A percentile compares a stretch with the other conserved stretches of the same genome.
These are phyloP conservation scores for Stylophora pistillata DNA, from an alignment of 64 coral and sea anemone species.

Conservation along the genomic window DNA sequence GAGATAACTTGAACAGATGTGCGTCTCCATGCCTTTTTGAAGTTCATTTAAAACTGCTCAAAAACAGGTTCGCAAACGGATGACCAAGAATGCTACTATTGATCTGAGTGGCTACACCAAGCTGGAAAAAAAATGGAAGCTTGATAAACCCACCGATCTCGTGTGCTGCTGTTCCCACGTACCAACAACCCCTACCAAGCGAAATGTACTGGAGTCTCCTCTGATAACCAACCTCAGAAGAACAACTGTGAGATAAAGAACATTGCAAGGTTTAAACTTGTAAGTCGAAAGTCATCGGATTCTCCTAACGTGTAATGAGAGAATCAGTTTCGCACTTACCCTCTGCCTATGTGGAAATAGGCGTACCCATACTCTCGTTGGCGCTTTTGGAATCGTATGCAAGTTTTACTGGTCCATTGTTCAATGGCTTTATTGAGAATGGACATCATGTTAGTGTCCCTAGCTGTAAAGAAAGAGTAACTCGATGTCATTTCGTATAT, in stretches of 20 bases:
- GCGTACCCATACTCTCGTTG: slow-evolving; percentile 27
- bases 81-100: too few relatives aligned
- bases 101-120: too few relatives aligned
- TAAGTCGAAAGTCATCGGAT: too few relatives aligned
- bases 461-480: not conserved
- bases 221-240: slow-evolving; percentile 48
- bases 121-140: not conserved
- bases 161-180: slow-evolving; percentile 44
- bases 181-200: slow-evolving; percentile 49
- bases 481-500: not conserved
- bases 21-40: too few relatives aligned
- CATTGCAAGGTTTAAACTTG: not conserved
- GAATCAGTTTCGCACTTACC: not conserved
- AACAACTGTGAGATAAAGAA: slow-evolving; percentile 35
- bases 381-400: slow-evolving; percentile 52
- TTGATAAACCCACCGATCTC: slow-evolving; percentile 46
- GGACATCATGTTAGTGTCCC: slow-evolving; percentile 34
- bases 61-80: too few relatives aligned
- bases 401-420: slow-evolving; percentile 49
- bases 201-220: slow-evolving; percentile 24
- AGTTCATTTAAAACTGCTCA: too few relatives aligned
- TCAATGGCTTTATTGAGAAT: slow-evolving; percentile 42
- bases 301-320: not conserved
- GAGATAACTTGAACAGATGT: too few relatives aligned
- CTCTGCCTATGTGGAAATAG: slow-evolving; percentile 8